Conservation (phyloP, 1,140 invertebrate species). For the Cydia pomonella region DNA sequence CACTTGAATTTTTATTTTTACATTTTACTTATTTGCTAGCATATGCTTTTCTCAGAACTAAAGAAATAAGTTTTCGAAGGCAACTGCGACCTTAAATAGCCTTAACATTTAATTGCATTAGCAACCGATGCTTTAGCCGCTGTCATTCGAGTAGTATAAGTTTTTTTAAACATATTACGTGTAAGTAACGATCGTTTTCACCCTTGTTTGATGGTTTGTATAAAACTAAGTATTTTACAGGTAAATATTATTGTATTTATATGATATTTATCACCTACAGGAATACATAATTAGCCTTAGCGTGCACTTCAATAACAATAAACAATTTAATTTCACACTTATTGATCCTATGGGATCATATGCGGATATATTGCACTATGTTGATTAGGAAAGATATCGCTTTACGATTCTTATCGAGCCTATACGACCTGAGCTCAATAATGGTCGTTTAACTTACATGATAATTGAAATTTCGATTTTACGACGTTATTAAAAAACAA, state of each 20-base stretch:
- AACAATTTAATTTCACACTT: conserved; percentile 53
- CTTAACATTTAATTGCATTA: conserved; percentile 15
- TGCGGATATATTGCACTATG: neutral
- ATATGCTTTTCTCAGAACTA: neutral
- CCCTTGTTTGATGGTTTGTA: neutral
- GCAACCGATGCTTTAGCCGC: neutral
- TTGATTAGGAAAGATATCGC: conserved; percentile 31
- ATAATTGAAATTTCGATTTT: conserved; percentile 26
- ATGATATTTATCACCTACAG: no score
- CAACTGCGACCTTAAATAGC: neutral
- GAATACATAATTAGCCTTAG: conserved; percentile 16
- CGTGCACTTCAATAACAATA: conserved; percentile 46
- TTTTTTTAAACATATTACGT: neutral
- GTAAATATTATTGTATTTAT: no score
- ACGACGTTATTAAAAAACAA: conserved; percentile 17
- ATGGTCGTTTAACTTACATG: conserved; percentile 18
- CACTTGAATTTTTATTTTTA: neutral
- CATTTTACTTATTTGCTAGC: neutral
- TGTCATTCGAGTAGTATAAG: neutral
- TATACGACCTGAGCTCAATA: neutral
- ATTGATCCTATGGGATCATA: conserved; percentile 40
- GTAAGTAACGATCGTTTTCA: neutral
- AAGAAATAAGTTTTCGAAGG: neutral
- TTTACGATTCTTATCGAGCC: conserved; percentile 12
- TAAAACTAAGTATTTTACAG: neutral